Conservation (phyloP, 1,140 invertebrate genomes). For the Drosophila equinoxialis region DNA sequence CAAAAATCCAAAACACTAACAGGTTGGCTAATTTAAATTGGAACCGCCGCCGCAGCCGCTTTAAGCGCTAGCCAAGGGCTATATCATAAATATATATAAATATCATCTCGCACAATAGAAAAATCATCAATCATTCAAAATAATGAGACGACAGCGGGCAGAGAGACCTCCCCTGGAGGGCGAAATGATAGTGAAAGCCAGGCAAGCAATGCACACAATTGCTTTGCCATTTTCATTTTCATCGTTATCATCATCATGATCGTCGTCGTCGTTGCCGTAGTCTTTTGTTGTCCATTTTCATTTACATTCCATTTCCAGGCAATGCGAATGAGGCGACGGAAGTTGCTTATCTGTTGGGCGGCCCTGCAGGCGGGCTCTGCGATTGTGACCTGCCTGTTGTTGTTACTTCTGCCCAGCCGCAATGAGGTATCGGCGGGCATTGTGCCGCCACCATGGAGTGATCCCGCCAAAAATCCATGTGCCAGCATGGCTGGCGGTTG, state of each 20-base stretch:
- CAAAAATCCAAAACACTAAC: conserved; percentile 41
- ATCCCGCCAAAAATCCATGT: conserved; percentile 91
- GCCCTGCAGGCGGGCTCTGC: conserved; percentile 64
- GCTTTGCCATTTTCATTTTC: conserved; percentile 4
- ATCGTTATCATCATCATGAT: neutral
- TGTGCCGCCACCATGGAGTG: conserved; percentile 92
- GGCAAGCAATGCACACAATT: conserved; percentile 8
- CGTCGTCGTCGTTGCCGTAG: neutral
- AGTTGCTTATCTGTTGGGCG: conserved; percentile 67
- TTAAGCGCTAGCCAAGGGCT: conserved; percentile 16
- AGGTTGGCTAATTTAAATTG: conserved; percentile 75
- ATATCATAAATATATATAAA: conserved; percentile 22
- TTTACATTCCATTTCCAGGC: neutral
- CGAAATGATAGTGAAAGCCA: conserved; percentile 19
- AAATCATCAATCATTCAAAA: conserved; percentile 67
- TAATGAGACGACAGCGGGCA: conserved; percentile 49
- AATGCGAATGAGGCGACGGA: conserved; percentile 64
- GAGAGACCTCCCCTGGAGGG: neutral
- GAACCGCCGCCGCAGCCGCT: conserved; percentile 47
- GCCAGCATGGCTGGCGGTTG: conserved; percentile 90
- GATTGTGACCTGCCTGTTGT: conserved; percentile 56
- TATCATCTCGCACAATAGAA: conserved; percentile 45
- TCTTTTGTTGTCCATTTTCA: neutral
- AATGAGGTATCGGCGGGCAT: conserved; percentile 84
- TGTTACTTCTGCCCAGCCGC: conserved; percentile 43